A percentile compares a stretch with the other conserved stretches of the same genome.
Conservation (phyloP, 2,888 invertebrate genomes). For the Pelosia muscerda region DNA sequence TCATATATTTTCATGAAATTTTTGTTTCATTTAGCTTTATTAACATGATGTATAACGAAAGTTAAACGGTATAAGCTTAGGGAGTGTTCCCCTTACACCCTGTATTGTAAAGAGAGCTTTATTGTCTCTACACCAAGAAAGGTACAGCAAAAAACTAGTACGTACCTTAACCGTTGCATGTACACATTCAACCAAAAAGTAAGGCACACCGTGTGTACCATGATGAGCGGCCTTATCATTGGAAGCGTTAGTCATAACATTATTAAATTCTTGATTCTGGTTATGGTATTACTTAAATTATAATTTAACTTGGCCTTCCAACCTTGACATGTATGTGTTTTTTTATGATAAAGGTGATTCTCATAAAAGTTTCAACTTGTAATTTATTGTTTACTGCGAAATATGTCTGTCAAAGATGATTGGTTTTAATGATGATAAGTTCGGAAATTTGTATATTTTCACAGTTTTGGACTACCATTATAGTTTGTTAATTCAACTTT, state of each 20-base stretch:
- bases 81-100: too few relatives aligned
- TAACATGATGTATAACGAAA: too few relatives aligned
- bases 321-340: constrained; percentile 44
- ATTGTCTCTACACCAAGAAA: too few relatives aligned
- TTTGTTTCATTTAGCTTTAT: too few relatives aligned
- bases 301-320: constrained; percentile 17
- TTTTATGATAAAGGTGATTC: constrained; percentile 30
- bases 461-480: background rate
- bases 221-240: too few relatives aligned
- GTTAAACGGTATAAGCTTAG: too few relatives aligned
- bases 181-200: too few relatives aligned
- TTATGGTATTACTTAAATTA: constrained; percentile 19
- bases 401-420: constrained; percentile 28
- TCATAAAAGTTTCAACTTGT: constrained; percentile 35
- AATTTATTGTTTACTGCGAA: constrained; percentile 44
- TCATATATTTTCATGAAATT: too few relatives aligned
- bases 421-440: constrained; percentile 24
- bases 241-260: background rate
- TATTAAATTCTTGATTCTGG: background rate
- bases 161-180: too few relatives aligned
- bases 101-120: too few relatives aligned
- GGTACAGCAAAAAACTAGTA: too few relatives aligned
- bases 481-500: constrained; percentile 22
- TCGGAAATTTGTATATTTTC: constrained; percentile 24
- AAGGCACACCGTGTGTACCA: too few relatives aligned